Evolutionary conservation across 2,113 vertebrate genomes (phyloP).

Genomic region (Colinus virginianus): DNA sequence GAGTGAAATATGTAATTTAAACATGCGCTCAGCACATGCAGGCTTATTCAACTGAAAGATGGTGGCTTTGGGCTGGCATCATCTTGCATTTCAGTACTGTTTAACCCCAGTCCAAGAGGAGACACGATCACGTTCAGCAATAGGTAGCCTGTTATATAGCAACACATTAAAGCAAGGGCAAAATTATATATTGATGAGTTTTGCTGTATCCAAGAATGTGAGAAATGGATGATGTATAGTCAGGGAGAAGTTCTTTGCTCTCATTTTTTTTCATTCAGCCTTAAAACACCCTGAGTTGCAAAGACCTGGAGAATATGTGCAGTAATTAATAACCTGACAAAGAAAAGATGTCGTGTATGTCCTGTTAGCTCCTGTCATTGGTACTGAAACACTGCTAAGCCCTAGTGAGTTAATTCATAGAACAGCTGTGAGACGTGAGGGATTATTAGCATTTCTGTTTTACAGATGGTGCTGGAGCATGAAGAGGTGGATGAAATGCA

Average conservation of each 20-base stretch:
- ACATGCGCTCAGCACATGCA: neutral
- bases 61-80: neutral
- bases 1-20: neutral
- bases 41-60: neutral
- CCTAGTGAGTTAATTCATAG: conserved; percentile 1
- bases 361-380: neutral
- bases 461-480: conserved; percentile 26
- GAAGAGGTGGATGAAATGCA: neutral
- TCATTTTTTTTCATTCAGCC: neutral
- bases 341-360: neutral
- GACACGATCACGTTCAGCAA: neutral
- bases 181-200: conserved; percentile 33
- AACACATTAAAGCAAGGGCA: conserved; percentile 4
- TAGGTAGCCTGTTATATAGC: neutral
- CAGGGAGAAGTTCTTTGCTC: neutral
- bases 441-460: conserved; percentile 24
- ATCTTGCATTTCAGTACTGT: neutral
- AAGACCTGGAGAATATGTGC: neutral
- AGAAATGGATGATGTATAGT: conserved; percentile 24
- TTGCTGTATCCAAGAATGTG: neutral
- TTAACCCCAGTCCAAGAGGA: neutral
- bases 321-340: conserved; percentile 9
- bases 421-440: conserved; percentile 44
- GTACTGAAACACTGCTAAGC: neutral
- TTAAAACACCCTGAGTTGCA: neutral